Evolutionary conservation across 2,113 vertebrate genomes (phyloP), one percentile per base, ranked within the genome.

Genomic region (Callopanchax toddi): DNA sequence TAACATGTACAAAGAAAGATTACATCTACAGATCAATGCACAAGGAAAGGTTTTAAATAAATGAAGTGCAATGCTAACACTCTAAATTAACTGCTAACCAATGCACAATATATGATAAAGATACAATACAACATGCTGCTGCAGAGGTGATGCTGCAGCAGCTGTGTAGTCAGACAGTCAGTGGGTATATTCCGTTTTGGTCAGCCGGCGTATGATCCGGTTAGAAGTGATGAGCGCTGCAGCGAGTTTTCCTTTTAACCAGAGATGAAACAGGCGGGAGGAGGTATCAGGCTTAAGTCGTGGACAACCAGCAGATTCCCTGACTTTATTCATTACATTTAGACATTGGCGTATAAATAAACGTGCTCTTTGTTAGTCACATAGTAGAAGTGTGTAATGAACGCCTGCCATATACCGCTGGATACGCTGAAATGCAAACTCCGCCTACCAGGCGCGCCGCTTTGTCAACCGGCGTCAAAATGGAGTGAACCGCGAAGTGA

Each of bases 141-240:
- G 9, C 52, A 36, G 42, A 32, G 66, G 67, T 75, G 79, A 82
- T 81, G 74, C 66, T 83, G 78, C 65, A 44, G 71, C 70, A 20
- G 60, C 36, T 11, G 10, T 34, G 18, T 6, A 11, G 22, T 20
- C 25, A n/a, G n/a, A n/a, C n/a, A 36, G 50, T 51, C 11, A 22
- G n/a, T 46, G n/a, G 42, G n/a, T 11, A 3, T 11, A n/a, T 11
- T 20, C 10, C n/a, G 18, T 44, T 44, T 44, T 11, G 11, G 8
- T 20, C 42, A 44, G n/a, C 42, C 42, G 42, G n/a, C 42, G 2
- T 10, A 4, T 20, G n/a, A 44, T 10, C n/a, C 42, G n/a, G 42
- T 7, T 44, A 18, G n/a, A 18, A n/a, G 40, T 43, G 16, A n/a
- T 18, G 8, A 9, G 40, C 40, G 6, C 5, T 13, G 17, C 2